phyloP scores from a whole-genome alignment of 2,113 vertebrate genomes.

The Pedionomus torquatus region DNA sequence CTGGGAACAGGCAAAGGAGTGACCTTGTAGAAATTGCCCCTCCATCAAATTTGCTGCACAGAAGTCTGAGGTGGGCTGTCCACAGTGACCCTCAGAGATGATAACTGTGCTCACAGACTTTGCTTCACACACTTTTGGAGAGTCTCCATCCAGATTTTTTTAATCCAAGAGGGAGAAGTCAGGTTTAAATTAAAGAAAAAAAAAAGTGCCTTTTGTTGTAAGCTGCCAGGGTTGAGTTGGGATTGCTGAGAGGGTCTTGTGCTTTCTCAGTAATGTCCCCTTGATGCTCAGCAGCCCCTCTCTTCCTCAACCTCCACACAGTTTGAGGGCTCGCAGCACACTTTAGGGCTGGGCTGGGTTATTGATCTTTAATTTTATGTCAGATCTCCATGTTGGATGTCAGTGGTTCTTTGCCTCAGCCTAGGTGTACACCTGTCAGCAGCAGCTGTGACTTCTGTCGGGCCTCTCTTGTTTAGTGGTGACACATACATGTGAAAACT shows the following conservation, averaged over 20 bases:
- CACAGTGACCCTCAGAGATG: not conserved
- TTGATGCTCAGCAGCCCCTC: not conserved
- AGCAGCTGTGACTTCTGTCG: constrained; percentile 45
- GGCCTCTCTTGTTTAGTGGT: constrained; percentile 7
- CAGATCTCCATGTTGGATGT: not conserved
- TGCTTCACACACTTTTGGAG: not conserved
- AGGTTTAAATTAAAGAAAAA: not conserved
- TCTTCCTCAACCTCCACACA: not conserved
- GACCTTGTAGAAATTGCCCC: not conserved
- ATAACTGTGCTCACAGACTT: not conserved
- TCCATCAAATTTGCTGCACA: not conserved
- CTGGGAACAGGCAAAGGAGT: constrained; percentile 13
- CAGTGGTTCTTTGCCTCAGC: not conserved
- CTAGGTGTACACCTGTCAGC: constrained; percentile 40
- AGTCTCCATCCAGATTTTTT: not conserved
- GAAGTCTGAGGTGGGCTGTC: not conserved
- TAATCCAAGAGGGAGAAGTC: not conserved
- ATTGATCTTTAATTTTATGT: not conserved
- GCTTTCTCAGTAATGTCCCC: not conserved
- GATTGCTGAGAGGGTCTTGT: not conserved
- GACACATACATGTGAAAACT: constrained; percentile 21
- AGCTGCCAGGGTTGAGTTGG: not conserved
- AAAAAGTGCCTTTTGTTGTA: not conserved
- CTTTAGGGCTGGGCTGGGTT: not conserved
- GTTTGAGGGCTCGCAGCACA: not conserved